These are phyloP conservation scores for Danio choprae DNA, from an alignment of 2,797 vertebrate genomes.

Conservation along the genomic window DNA sequence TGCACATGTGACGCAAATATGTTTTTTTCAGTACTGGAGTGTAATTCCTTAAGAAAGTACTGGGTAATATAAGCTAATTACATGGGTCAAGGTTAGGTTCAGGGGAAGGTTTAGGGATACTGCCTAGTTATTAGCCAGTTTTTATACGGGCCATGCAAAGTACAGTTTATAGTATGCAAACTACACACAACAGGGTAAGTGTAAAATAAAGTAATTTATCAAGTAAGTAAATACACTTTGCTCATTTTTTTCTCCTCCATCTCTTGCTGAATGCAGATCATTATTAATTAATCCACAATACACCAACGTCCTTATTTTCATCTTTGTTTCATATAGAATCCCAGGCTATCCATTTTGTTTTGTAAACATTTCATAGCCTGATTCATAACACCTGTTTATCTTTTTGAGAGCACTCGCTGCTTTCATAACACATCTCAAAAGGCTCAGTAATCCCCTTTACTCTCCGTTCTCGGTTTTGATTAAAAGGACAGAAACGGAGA, in stretches of 20 bases:
- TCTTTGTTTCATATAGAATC: slow-evolving; percentile 8
- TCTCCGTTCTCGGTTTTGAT: slow-evolving; percentile 23
- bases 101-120: too few species aligned
- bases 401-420: slow-evolving; percentile 9
- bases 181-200: too few species aligned
- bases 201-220: not conserved
- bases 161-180: too few species aligned
- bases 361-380: slow-evolving; percentile 14
- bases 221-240: not conserved
- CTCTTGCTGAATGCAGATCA: not conserved
- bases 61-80: too few species aligned
- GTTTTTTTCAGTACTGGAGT: too few species aligned
- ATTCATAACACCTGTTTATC: slow-evolving; percentile 38
- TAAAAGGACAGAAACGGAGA: slow-evolving; percentile 45
- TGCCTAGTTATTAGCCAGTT: too few species aligned
- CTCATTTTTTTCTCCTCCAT: not conserved
- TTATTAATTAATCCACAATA: not conserved
- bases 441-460: not conserved
- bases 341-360: not conserved
- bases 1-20: too few species aligned
- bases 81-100: too few species aligned
- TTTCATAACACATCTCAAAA: slow-evolving; percentile 29
- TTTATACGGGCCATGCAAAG: too few species aligned
- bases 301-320: not conserved
- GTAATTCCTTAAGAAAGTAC: too few species aligned